Evolutionary conservation across 2,113 vertebrate species (phyloP).

Genomic region (Salvelinus alpinus): DNA sequence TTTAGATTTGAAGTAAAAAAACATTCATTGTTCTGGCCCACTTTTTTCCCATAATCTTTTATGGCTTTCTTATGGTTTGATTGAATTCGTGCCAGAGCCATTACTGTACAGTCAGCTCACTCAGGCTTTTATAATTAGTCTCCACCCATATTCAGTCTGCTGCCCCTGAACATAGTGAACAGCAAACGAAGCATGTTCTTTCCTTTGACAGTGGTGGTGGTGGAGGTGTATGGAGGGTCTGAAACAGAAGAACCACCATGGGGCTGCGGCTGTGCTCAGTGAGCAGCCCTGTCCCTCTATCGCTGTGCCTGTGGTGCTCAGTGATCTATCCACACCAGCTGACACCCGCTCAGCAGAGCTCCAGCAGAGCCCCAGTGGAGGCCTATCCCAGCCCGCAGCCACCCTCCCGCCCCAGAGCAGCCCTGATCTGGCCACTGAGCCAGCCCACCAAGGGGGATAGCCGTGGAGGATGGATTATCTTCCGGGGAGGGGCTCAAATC

Average conservation of each 20-base stretch:
- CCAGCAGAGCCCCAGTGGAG: constrained; percentile 35
- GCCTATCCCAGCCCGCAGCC: constrained; percentile 28
- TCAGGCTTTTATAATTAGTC: constrained; percentile 56
- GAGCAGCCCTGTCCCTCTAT: constrained; percentile 13
- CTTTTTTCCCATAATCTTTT: constrained; percentile 10
- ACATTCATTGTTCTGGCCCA: not conserved
- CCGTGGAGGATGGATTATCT: constrained; percentile 58
- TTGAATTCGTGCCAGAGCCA: constrained; percentile 42
- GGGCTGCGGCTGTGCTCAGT: constrained; percentile 17
- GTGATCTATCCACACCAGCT: constrained; percentile 60
- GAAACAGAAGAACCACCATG: not conserved
- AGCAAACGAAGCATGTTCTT: constrained; percentile 51
- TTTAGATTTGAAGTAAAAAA: constrained; percentile 14
- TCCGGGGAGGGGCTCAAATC: constrained; percentile 45
- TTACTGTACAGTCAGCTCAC: constrained; percentile 47
- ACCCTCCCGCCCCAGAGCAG: constrained; percentile 28
- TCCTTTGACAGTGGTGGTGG: constrained; percentile 25
- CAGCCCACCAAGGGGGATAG: constrained; percentile 22
- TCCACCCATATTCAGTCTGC: constrained; percentile 49
- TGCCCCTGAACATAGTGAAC: constrained; percentile 54
- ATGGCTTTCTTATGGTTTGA: constrained; percentile 12
- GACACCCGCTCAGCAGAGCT: constrained; percentile 33
- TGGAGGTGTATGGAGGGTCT: not conserved
- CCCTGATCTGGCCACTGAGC: not conserved
- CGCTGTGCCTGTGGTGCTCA: constrained; percentile 44